Conservation (phyloP, 1,140 invertebrate species). For the Panagrolaimus sp. region DNA sequence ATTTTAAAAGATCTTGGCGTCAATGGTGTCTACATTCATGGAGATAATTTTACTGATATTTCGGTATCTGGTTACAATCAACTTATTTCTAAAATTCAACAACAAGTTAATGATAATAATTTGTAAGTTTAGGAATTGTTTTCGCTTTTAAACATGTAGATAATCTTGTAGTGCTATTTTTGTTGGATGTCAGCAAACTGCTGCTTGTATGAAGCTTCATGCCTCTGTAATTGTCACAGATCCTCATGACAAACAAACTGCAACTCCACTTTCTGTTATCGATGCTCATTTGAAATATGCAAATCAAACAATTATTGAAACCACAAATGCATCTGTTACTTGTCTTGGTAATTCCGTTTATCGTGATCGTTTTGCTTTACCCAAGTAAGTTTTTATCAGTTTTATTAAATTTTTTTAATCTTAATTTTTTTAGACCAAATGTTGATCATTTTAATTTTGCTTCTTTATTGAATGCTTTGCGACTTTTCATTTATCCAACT, state of each 20-base stretch:
- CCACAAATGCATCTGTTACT: neutral
- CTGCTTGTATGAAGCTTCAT: neutral
- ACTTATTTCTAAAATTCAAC: neutral
- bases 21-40: constrained; percentile 15
- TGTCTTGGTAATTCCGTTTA: neutral
- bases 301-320: neutral
- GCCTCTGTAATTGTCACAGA: neutral
- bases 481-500: neutral
- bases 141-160: too few species aligned
- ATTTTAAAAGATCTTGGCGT: neutral
- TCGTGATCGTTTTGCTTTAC: neutral
- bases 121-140: neutral
- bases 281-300: neutral
- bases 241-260: neutral
- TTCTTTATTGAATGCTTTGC: neutral
- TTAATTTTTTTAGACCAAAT: too few species aligned
- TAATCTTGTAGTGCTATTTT: neutral
- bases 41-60: neutral
- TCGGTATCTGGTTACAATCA: neutral
- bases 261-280: neutral
- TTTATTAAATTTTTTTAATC: too few species aligned
- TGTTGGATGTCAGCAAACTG: neutral
- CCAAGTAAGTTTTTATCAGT: neutral
- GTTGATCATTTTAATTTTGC: neutral
- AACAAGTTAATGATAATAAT: neutral